Evolutionary conservation across 2,888 invertebrate genomes (phyloP), one percentile per base, ranked within the genome.

Genomic region (Tetragonula carbonaria): DNA sequence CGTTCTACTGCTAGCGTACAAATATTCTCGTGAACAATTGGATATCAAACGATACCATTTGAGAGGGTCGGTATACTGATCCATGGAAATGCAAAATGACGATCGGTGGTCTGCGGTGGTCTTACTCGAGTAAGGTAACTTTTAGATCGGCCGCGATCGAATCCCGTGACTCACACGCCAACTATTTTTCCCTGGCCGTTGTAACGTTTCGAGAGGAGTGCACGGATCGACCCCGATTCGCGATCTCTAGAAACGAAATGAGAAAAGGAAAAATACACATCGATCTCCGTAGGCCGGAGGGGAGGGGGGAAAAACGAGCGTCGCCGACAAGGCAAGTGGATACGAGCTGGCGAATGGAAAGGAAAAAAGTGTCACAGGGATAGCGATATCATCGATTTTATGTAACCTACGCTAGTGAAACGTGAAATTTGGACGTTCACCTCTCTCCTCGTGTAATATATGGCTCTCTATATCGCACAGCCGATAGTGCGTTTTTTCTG

Each of bases 141-240:
- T 80, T 81, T 84, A 78, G 78, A 78, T 84, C 75, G 81, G 50
- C 77, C 78, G 53, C 86, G 86, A 85, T 82, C 82, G 85, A 82
- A 76, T 74, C 86, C 65, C 80, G 72, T 86, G 86, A 86, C 79
- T 86, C 86, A 86, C 66, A 38, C 75, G 13, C 53, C 59, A 83
- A 83, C 86, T 82, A 85, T 86, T 86, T 38, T 74, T 72, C 78
- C 83, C 51, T 67, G 79, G 55, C 74, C 57, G 77, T 84, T 80
- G 63, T 63, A 59, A 51, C 72, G 62, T 80, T 84, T 85, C 78
- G 85, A 85, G 78, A 63, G 38, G 66, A 57, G 57, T 68, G 77
- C 85, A 62, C 78, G 55, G 62, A 38, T 13, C 81, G 80, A 80
- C 84, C 86, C 79, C 85, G 78, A 86, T 86, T 71, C 77, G 73